Percentiles rank a stretch among this genome's conserved stretches.
These are phyloP conservation scores for Augochlorella aurata DNA, from an alignment of 2,888 invertebrate species.

Conservation along the genomic window DNA sequence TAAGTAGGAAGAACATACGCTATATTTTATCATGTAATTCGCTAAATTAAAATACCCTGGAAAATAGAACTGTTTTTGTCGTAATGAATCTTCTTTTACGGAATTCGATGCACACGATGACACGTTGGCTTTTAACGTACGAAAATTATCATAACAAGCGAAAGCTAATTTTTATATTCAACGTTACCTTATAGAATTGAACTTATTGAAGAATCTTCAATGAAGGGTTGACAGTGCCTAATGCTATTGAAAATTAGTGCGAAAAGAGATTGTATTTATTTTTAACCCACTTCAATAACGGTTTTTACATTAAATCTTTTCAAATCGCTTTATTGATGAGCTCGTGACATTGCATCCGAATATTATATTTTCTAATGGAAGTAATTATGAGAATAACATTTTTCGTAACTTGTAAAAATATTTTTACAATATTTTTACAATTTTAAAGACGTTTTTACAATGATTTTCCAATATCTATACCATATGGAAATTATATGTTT, in stretches of 20 bases:
- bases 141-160: conserved; percentile 21
- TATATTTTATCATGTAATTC: conserved; percentile 76
- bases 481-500: conserved; percentile 3
- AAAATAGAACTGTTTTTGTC: conserved; percentile 70
- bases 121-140: conserved; percentile 33
- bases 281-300: conserved; percentile 57
- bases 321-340: neutral
- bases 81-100: conserved; percentile 66
- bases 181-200: conserved; percentile 37
- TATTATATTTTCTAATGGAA: conserved; percentile 4
- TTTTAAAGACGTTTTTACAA: too few species aligned
- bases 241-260: conserved; percentile 64
- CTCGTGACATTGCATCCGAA: neutral
- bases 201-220: conserved; percentile 63
- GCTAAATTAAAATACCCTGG: conserved; percentile 73
- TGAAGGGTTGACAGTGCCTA: conserved; percentile 75
- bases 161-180: conserved; percentile 36
- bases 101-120: conserved; percentile 38
- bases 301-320: conserved; percentile 17
- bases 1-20: conserved; percentile 58
- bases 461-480: conserved; percentile 18
- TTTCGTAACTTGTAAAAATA: too few species aligned
- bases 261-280: conserved; percentile 58
- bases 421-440: too few species aligned
- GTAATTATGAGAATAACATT: neutral